Evolutionary conservation across 1,140 invertebrate genomes (phyloP).

Genomic region (Hylaeus anthracinus): DNA sequence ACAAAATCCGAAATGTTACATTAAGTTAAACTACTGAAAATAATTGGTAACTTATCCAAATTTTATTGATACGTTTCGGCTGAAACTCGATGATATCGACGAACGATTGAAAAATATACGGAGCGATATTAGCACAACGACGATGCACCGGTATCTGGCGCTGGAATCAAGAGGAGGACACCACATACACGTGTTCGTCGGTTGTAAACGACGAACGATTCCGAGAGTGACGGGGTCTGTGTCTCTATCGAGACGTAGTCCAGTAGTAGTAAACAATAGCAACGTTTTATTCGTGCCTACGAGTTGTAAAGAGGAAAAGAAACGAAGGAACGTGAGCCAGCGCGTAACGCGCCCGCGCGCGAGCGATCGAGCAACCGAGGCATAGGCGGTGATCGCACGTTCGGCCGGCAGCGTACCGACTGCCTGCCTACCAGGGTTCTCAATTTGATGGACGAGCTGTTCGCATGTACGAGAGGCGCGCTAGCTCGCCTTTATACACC

Average conservation of each 20-base stretch:
- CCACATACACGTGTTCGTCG: constrained; percentile 22
- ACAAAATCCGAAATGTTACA: too few species aligned
- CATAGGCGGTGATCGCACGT: constrained; percentile 63
- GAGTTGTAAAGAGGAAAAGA: constrained; percentile 36
- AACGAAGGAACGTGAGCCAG: constrained; percentile 31
- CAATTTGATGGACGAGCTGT: constrained; percentile 79
- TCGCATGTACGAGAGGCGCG: constrained; percentile 72
- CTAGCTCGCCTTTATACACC: constrained; percentile 51
- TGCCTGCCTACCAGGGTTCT: constrained; percentile 66
- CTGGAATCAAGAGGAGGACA: background rate
- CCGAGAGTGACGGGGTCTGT: background rate
- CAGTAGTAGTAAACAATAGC: constrained; percentile 23
- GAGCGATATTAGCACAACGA: constrained; percentile 10
- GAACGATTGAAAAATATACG: constrained; percentile 21
- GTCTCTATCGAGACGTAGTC: constrained; percentile 5
- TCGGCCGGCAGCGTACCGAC: constrained; percentile 57
- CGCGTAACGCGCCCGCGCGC: constrained; percentile 68
- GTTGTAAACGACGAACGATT: background rate
- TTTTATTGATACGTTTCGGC: background rate
- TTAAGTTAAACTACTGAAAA: too few species aligned
- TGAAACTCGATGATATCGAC: background rate
- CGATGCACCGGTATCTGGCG: constrained; percentile 16
- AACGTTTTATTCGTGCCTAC: constrained; percentile 29
- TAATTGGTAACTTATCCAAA: too few species aligned
- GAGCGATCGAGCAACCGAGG: constrained; percentile 7